Conservation (phyloP, 2,113 vertebrate species). For the Corythornis cristatus region DNA sequence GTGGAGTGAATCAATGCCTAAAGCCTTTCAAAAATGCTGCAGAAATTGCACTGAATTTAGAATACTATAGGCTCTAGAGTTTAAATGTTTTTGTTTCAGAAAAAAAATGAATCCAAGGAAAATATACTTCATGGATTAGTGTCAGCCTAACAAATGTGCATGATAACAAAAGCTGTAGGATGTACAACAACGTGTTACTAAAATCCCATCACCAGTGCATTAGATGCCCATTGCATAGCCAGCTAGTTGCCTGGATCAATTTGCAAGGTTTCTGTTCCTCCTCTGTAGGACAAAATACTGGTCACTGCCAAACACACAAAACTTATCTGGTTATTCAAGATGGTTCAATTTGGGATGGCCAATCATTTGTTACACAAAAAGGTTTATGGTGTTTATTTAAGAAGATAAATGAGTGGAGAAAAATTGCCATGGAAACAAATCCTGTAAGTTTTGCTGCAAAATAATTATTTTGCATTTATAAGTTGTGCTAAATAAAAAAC, state of each 20-base stretch:
- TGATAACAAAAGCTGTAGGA: not conserved
- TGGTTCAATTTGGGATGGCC: not conserved
- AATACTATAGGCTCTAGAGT: not conserved
- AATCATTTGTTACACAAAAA: not conserved
- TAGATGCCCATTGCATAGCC: not conserved
- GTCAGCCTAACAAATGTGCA: not conserved
- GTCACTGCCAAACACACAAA: not conserved
- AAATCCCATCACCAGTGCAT: not conserved
- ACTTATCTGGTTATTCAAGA: not conserved
- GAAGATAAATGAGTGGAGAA: not conserved
- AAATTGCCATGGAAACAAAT: not conserved
- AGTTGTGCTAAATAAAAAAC: not conserved
- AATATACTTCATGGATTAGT: not conserved
- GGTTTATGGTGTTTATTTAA: not conserved
- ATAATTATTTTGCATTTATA: not conserved
- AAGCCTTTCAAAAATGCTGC: not conserved
- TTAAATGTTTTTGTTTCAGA: not conserved
- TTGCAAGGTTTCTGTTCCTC: not conserved
- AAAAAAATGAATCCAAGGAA: slow-evolving; percentile 8
- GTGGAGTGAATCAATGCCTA: not conserved
- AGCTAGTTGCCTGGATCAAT: not conserved
- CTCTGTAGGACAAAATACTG: not conserved
- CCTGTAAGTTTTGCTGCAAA: not conserved
- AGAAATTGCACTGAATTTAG: not conserved
- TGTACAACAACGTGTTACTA: not conserved